Evolutionary conservation across 1,140 invertebrate species (phyloP).

Genomic region (Oryctes rhinoceros): DNA sequence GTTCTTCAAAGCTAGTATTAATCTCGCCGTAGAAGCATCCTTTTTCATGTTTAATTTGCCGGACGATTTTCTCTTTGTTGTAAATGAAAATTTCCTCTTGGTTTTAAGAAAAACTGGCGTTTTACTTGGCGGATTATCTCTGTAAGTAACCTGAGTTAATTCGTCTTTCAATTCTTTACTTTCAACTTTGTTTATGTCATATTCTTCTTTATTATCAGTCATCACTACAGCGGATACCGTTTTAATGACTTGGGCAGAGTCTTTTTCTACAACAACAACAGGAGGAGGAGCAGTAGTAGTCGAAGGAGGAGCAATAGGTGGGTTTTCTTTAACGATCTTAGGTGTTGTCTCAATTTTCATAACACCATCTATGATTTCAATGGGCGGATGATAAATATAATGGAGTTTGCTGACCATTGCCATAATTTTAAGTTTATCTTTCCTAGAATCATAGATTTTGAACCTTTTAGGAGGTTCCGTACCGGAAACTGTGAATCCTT

Average conservation of each 20-base stretch:
- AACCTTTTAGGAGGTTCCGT: constrained; percentile 50
- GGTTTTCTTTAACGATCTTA: background rate
- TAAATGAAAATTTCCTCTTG: constrained; percentile 29
- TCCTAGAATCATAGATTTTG: constrained; percentile 16
- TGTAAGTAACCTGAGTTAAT: background rate
- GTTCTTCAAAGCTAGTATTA: background rate
- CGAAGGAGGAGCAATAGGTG: background rate
- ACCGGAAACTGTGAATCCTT: constrained; percentile 46
- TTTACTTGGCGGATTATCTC: background rate
- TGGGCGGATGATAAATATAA: background rate
- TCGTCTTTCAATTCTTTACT: constrained; percentile 26
- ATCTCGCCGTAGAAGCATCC: background rate
- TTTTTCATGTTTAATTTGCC: background rate
- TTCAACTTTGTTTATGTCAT: background rate
- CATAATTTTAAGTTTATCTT: background rate
- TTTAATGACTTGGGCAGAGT: background rate
- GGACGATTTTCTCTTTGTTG: background rate
- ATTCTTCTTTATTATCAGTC: background rate
- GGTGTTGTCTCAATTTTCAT: background rate
- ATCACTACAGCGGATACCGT: background rate
- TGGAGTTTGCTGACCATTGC: background rate
- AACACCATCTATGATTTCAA: constrained; percentile 21
- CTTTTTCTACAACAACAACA: background rate
- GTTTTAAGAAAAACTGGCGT: constrained; percentile 10
- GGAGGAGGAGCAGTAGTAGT: background rate